phyloP scores from a whole-genome alignment of 2,797 vertebrate species.

The Gymnothorax reevesii region DNA sequence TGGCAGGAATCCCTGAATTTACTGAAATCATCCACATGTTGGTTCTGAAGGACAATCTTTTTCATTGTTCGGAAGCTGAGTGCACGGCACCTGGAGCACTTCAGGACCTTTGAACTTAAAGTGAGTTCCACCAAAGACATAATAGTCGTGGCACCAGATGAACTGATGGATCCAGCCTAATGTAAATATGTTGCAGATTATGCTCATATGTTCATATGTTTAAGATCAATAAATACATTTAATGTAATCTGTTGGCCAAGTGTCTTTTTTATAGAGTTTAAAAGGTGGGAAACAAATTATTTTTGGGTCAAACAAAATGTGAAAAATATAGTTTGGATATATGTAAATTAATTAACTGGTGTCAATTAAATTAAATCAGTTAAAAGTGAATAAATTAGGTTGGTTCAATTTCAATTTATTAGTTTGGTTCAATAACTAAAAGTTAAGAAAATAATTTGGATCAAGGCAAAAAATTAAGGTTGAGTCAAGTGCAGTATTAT shows the following conservation, averaged over 20 bases:
- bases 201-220: too few species aligned
- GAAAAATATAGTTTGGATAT: background rate
- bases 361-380: background rate
- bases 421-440: background rate
- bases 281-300: background rate
- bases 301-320: background rate
- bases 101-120: too few species aligned
- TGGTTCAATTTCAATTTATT: too few species aligned
- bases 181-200: background rate
- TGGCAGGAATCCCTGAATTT: conserved; percentile 34
- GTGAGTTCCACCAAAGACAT: conserved; percentile 26
- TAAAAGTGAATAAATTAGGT: background rate
- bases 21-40: conserved; percentile 39
- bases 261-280: background rate
- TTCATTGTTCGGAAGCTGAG: conserved; percentile 41
- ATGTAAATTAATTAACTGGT: too few species aligned
- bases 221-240: background rate
- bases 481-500: background rate
- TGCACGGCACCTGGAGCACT: too few species aligned
- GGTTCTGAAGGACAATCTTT: conserved; percentile 25
- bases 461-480: background rate
- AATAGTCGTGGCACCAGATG: conserved; percentile 18
- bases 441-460: background rate
- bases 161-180: conserved; percentile 25
- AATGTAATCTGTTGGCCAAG: background rate